Percentiles rank a stretch among this genome's conserved stretches.
phyloP scores from a whole-genome alignment of 1,140 invertebrate species.

The Temnothorax nylanderi region DNA sequence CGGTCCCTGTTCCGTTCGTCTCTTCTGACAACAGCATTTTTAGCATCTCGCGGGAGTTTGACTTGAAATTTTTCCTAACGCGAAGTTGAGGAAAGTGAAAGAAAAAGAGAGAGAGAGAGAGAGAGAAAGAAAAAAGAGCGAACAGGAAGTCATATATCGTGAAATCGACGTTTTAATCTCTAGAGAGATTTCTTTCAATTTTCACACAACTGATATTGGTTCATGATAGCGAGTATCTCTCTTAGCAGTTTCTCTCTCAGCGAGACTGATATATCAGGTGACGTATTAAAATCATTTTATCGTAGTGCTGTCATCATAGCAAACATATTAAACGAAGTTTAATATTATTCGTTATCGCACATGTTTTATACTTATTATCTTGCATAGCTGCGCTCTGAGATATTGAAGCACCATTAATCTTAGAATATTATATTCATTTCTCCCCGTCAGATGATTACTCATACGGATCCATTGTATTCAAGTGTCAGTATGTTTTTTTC shows the following conservation, averaged over 20 bases:
- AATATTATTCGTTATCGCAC: conserved; percentile 64
- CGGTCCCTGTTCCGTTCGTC: not conserved
- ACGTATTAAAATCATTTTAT: conserved; percentile 34
- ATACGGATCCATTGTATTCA: not conserved
- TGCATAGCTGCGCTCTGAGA: not conserved
- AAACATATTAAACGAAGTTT: conserved; percentile 39
- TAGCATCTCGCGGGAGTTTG: not conserved
- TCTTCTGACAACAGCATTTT: conserved; percentile 14
- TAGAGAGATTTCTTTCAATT: not conserved
- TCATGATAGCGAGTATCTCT: conserved; percentile 25
- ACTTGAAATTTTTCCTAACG: conserved; percentile 18
- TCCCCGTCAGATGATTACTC: not conserved
- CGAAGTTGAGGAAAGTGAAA: not conserved
- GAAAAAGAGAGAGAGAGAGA: not conserved
- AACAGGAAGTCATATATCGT: not conserved
- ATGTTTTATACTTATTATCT: conserved; percentile 31
- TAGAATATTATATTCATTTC: not conserved
- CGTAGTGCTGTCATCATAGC: conserved; percentile 16
- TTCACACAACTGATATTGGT: not conserved
- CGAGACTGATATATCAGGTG: conserved; percentile 35
- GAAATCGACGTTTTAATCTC: not conserved
- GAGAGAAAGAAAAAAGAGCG: not conserved
- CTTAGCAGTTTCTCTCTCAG: not conserved
- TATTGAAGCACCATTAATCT: conserved; percentile 22
- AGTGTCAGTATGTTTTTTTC: not conserved